Percentiles rank a stretch among this genome's conserved stretches.
Evolutionary conservation across 1,140 invertebrate genomes (phyloP).

Genomic region (Eumeta japonica): DNA sequence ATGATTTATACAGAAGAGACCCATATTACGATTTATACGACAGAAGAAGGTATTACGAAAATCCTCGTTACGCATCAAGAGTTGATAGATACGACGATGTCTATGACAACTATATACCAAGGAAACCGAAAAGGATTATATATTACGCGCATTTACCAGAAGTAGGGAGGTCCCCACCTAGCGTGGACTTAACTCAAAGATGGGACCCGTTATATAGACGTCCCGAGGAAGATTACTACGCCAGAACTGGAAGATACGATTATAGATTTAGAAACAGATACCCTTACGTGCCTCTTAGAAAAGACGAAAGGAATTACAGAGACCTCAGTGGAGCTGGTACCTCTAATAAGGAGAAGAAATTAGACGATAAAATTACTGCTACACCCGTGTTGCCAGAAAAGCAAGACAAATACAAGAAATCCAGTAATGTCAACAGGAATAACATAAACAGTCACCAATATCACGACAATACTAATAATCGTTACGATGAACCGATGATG

Average conservation of each 20-base stretch:
- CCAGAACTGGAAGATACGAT: conserved; percentile 41
- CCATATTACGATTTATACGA: conserved; percentile 48
- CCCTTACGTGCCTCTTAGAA: conserved; percentile 43
- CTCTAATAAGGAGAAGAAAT: conserved; percentile 41
- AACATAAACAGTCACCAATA: conserved; percentile 52
- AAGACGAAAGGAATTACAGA: conserved; percentile 50
- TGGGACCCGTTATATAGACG: conserved; percentile 43
- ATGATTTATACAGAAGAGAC: conserved; percentile 44
- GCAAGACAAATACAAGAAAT: conserved; percentile 35
- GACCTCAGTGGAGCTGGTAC: conserved; percentile 42
- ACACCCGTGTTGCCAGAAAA: conserved; percentile 42
- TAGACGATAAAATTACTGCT: conserved; percentile 48
- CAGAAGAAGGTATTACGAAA: conserved; percentile 32
- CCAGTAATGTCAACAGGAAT: conserved; percentile 27
- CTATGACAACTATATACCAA: conserved; percentile 42
- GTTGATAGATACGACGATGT: conserved; percentile 48
- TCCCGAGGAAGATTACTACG: conserved; percentile 40
- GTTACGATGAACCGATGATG: conserved; percentile 30
- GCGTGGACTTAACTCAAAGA: conserved; percentile 44
- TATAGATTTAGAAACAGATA: conserved; percentile 42
- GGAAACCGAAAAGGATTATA: conserved; percentile 54
- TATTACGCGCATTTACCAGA: conserved; percentile 56
- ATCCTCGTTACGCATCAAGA: conserved; percentile 23
- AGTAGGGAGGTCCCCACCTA: conserved; percentile 49
- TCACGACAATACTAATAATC: conserved; percentile 30